Base-by-base conservation (phyloP, 2,113 vertebrate genomes). In the Daboia siamensis region DNA sequence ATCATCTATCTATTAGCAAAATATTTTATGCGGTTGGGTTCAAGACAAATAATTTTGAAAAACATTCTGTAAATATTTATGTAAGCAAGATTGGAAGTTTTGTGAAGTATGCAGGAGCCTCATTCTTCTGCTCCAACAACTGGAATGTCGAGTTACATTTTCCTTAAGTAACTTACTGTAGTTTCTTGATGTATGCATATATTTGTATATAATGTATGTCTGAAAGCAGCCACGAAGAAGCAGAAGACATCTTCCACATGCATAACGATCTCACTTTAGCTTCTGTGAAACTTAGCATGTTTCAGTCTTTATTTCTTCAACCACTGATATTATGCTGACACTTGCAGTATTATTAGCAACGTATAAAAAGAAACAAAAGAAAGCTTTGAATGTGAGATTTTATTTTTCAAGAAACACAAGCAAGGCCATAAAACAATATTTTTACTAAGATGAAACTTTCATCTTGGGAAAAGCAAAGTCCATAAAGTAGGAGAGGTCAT, bases 251-350 rank as follows among this genome's bases (percentile, higher is more conserved):
- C 55, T 89, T 89, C 6, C 29, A 69, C 2, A 3, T 33, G 9
- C 59, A 51, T 23, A 90, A 69, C n/a, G 51, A 55, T 11, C 4
- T 46, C 61, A 90, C 26, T 29, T 61, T 46, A 48, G 88, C n/a
- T 69, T 90, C 46, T 11, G 59, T 90, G 46, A 29, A 90, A 39
- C 13, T 61, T 1, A 61, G 92, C 11, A n/a, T 93, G 90, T 91
- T 80, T 93, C 92, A 90, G 69, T 89, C 94, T 87, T 55, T 92
- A 92, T 21, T 95, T 94, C 91, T 91, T 61, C 64, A 61, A 29
- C n/a, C 12, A 55, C 87, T 94, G 90, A 93, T 94, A 91, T 94
- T 93, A 90, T 26, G 89, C 21, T 52, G 69, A 87, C 84, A 89
- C 54, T 85, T 92, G 17, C 48, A 94, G 10, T 29, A 80, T 44